A percentile compares a stretch with the other conserved stretches of the same genome.
Evolutionary conservation across 1,140 invertebrate genomes (phyloP).

Genomic region (Sinella curviseta): DNA sequence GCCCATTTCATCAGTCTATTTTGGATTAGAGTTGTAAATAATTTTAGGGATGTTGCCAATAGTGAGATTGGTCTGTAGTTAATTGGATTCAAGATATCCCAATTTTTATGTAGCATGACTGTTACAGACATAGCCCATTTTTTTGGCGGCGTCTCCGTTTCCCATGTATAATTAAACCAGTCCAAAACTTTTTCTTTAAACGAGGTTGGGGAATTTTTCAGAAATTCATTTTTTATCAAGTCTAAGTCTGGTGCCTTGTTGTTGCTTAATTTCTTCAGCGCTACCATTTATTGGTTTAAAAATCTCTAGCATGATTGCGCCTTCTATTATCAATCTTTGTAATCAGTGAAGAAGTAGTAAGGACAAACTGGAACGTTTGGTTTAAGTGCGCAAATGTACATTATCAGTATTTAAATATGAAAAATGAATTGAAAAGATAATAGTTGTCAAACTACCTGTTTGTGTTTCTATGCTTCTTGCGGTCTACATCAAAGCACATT

Average conservation of each 20-base stretch:
- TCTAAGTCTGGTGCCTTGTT: neutral
- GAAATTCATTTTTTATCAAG: slow-evolving; percentile 29
- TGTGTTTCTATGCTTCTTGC: too few species aligned
- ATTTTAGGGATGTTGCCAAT: slow-evolving; percentile 42
- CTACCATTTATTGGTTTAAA: neutral
- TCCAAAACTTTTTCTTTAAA: neutral
- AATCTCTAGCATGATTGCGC: too few species aligned
- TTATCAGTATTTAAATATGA: too few species aligned
- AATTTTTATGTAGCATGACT: slow-evolving; percentile 32
- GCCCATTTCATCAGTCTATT: neutral
- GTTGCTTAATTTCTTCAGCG: neutral
- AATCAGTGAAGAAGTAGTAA: too few species aligned
- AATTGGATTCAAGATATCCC: neutral
- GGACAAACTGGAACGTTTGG: too few species aligned
- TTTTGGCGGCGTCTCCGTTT: neutral
- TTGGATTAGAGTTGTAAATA: slow-evolving; percentile 34
- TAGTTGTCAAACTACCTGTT: too few species aligned
- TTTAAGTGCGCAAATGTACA: too few species aligned
- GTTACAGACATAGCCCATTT: slow-evolving; percentile 24
- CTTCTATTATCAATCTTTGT: too few species aligned
- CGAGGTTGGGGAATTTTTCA: slow-evolving; percentile 29
- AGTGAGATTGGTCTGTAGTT: slow-evolving; percentile 39
- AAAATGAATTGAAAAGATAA: too few species aligned
- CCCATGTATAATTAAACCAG: slow-evolving; percentile 18
- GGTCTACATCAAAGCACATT: too few species aligned